Conservation (phyloP, 2,113 vertebrate species). For the Ophthalmolycus amberensis region DNA sequence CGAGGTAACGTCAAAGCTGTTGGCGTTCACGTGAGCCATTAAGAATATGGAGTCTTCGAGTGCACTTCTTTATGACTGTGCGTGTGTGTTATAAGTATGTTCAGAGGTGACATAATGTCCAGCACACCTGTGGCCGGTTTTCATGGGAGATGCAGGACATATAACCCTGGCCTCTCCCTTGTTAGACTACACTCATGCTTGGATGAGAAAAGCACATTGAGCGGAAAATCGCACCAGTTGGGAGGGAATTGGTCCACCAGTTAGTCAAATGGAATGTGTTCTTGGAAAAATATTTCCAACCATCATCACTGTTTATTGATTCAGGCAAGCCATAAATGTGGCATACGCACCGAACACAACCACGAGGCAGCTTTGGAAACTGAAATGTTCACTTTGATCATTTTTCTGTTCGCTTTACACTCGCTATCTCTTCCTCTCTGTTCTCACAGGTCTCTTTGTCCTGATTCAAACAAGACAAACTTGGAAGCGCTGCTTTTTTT, state of each 20-base stretch:
- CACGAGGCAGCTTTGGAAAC: constrained; percentile 29
- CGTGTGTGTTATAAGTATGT: constrained; percentile 2
- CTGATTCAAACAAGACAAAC: constrained; percentile 52
- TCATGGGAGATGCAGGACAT: constrained; percentile 49
- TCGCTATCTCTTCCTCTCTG: constrained; percentile 39
- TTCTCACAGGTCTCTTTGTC: constrained; percentile 38
- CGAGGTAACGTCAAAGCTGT: constrained; percentile 52
- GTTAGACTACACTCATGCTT: constrained; percentile 39
- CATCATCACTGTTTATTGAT: constrained; percentile 66
- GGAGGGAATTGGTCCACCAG: constrained; percentile 52
- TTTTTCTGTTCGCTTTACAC: constrained; percentile 30
- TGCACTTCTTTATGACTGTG: constrained; percentile 16
- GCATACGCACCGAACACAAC: constrained; percentile 46
- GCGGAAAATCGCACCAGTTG: constrained; percentile 54
- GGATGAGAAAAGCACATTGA: constrained; percentile 69
- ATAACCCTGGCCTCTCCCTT: constrained; percentile 42
- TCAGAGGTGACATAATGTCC: constrained; percentile 53
- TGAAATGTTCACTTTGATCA: constrained; percentile 38
- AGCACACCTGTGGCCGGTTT: constrained; percentile 63
- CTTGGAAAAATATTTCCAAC: constrained; percentile 59
- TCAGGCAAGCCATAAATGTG: constrained; percentile 51
- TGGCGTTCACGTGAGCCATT: constrained; percentile 20
- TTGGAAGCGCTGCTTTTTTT: constrained; percentile 74
- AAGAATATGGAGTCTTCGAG: constrained; percentile 1
- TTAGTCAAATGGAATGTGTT: constrained; percentile 63